A percentile compares a stretch with the other conserved stretches of the same genome.
These are phyloP conservation scores for Pollachius pollachius DNA, from an alignment of 2,113 vertebrate species.

Conservation along the genomic window DNA sequence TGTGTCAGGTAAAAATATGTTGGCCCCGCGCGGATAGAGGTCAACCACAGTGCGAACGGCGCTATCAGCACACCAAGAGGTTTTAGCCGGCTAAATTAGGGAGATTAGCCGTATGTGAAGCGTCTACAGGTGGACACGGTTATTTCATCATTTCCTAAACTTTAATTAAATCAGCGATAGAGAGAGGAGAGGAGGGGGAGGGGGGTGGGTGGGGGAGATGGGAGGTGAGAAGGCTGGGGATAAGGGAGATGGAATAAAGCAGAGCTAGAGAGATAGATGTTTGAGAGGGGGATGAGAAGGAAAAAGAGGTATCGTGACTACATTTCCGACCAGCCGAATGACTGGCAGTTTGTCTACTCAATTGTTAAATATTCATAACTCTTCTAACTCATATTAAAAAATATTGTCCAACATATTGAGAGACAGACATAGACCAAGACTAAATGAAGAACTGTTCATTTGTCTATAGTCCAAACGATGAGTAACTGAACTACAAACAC, in stretches of 20 bases:
- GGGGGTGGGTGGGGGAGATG: background rate
- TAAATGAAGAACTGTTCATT: no score
- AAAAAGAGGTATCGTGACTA: no score
- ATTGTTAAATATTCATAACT: conserved; percentile 51
- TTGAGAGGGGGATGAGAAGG: no score
- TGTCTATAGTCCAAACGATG: no score
- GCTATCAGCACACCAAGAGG: conserved; percentile 52
- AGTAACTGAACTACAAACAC: no score
- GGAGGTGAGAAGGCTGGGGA: background rate
- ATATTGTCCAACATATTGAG: conserved; percentile 1
- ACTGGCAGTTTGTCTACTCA: conserved; percentile 7
- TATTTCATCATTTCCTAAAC: conserved; percentile 69
- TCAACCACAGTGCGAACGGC: conserved; percentile 42
- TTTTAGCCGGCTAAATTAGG: conserved; percentile 40
- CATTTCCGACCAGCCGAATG: no score
- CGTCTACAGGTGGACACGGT: conserved; percentile 64
- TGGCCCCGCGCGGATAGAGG: conserved; percentile 28
- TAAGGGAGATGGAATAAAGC: background rate
- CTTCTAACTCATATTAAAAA: no score
- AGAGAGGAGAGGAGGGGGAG: conserved; percentile 20
- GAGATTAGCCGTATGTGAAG: conserved; percentile 56
- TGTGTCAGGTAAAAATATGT: no score
- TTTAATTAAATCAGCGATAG: conserved; percentile 61
- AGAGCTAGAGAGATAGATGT: background rate
- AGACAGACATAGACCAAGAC: conserved; percentile 15